Percentiles rank a stretch among this genome's conserved stretches.
These are phyloP conservation scores for Embidobia sp. DNA, from an alignment of 2,888 invertebrate genomes.

Conservation along the genomic window DNA sequence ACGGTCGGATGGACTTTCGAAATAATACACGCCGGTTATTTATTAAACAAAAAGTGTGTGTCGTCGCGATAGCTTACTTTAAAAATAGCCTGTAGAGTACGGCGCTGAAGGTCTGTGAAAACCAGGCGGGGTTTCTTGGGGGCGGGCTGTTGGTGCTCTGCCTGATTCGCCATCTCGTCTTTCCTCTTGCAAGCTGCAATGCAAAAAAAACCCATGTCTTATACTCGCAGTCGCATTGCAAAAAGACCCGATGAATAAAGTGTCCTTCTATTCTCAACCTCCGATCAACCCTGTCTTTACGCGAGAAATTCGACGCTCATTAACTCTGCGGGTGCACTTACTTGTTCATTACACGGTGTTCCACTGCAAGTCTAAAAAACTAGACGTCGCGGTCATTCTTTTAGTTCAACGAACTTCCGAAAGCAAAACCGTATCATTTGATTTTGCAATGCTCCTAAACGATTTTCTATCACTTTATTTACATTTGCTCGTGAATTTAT, in stretches of 20 bases:
- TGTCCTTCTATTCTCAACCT: not conserved
- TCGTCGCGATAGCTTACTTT: conserved; percentile 86
- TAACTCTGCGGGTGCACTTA: no score
- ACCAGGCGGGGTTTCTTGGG: conserved; percentile 99
- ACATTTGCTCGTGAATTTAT: no score
- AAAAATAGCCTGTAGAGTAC: conserved; percentile 99
- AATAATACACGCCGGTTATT: conserved; percentile 43
- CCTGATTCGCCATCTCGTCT: conserved; percentile 91
- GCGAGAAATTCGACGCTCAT: no score
- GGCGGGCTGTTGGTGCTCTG: conserved; percentile 91
- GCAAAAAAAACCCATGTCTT: conserved; percentile 52
- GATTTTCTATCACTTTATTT: no score
- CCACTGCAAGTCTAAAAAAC: no score
- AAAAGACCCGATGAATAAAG: conserved; percentile 30
- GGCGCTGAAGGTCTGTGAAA: conserved; percentile 99
- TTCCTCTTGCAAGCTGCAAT: conserved; percentile 96
- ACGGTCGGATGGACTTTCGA: conserved; percentile 43
- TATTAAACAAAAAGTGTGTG: conserved; percentile 53
- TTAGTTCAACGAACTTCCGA: no score
- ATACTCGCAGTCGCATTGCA: conserved; percentile 37
- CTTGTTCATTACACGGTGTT: no score
- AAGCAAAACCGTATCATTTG: no score
- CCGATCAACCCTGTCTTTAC: no score
- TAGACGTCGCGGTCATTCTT: no score
- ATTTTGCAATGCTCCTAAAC: no score